Percentiles rank a stretch among this genome's conserved stretches.
These are phyloP conservation scores for Miniopterus natalensis DNA, from an alignment of 2,113 vertebrate genomes.

Conservation along the genomic window DNA sequence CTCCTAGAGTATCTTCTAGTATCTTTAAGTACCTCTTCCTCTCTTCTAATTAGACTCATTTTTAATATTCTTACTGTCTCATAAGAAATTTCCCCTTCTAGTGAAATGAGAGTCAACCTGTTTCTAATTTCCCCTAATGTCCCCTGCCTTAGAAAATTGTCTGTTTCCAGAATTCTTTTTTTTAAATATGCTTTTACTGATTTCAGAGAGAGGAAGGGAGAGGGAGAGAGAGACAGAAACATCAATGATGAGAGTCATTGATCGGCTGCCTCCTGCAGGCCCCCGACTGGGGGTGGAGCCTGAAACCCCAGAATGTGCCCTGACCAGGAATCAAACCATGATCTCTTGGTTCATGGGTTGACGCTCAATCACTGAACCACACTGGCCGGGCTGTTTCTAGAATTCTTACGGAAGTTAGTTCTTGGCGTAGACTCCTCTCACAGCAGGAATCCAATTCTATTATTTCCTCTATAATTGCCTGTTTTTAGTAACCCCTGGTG, in stretches of 20 bases:
- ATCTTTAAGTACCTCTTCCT: not conserved
- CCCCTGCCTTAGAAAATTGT: not conserved
- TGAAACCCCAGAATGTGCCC: too few relatives aligned
- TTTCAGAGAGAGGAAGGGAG: too few relatives aligned
- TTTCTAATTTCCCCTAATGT: not conserved
- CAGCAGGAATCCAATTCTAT: not conserved
- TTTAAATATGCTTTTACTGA: too few relatives aligned
- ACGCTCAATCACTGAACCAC: too few relatives aligned
- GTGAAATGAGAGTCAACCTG: not conserved
- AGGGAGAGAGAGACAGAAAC: too few relatives aligned
- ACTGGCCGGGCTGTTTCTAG: not conserved
- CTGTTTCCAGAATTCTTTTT: not conserved
- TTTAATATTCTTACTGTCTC: not conserved
- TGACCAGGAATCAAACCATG: too few relatives aligned
- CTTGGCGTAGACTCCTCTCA: not conserved
- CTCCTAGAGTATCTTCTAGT: not conserved
- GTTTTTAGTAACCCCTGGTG: not conserved
- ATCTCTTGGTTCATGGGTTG: too few relatives aligned
- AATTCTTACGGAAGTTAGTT: not conserved
- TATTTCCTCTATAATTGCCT: not conserved
- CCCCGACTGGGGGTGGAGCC: too few relatives aligned
- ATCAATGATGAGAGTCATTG: too few relatives aligned
- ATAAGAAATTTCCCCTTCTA: not conserved
- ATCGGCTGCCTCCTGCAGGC: too few relatives aligned
- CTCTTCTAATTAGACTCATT: not conserved